Evolutionary conservation across 2,113 vertebrate genomes (phyloP).

Genomic region (Polypterus senegalus): DNA sequence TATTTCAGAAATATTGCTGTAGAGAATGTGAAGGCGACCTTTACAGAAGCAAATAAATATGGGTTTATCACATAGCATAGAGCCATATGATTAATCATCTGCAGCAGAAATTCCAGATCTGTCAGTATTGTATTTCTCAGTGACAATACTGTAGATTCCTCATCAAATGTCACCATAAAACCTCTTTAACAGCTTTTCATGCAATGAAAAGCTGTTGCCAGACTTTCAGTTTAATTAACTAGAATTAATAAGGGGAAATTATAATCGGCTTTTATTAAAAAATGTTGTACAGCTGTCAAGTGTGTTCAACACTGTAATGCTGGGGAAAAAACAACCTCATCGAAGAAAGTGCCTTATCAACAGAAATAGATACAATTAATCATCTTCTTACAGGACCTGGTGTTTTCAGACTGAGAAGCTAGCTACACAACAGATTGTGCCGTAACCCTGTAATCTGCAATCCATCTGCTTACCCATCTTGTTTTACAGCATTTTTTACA

Average conservation of each 20-base stretch:
- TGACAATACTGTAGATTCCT: no score
- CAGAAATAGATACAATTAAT: constrained; percentile 5
- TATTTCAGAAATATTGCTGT: no score
- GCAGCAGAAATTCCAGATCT: no score
- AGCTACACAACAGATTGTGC: not conserved
- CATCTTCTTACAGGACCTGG: not conserved
- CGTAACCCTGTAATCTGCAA: not conserved
- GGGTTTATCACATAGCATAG: no score
- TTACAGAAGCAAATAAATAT: no score
- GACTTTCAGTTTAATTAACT: constrained; percentile 3
- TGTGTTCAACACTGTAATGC: not conserved
- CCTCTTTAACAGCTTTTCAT: not conserved
- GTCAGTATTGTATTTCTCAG: no score
- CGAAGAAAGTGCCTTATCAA: not conserved
- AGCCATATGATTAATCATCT: no score
- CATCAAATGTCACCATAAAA: no score
- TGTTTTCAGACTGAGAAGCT: not conserved
- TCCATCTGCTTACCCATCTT: not conserved
- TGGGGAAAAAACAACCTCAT: not conserved
- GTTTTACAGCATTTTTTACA: not conserved
- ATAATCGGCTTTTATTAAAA: not conserved
- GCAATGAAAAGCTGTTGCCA: not conserved
- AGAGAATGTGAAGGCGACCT: no score
- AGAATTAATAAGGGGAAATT: constrained; percentile 3
- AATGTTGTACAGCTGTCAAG: not conserved